Conservation (phyloP, 2,797 vertebrate genomes). For the Sarcophilus harrisii region DNA sequence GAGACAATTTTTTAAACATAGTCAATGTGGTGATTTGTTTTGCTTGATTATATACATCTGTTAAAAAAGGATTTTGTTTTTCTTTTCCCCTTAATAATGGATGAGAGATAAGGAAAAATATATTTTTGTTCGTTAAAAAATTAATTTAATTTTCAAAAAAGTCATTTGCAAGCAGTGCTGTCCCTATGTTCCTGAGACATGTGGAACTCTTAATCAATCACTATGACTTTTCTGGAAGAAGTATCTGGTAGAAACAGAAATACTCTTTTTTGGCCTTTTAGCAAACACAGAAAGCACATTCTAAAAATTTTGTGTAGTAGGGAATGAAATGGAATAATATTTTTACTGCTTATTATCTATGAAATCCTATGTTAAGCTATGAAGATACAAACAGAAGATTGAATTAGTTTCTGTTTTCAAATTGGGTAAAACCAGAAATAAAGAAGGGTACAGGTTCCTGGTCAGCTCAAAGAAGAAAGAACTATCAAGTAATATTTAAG, state of each 20-base stretch:
- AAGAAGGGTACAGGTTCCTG: neutral
- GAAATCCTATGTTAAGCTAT: neutral
- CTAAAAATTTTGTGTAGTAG: neutral
- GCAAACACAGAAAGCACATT: neutral
- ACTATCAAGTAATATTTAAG: neutral
- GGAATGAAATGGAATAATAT: neutral
- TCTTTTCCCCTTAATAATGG: neutral
- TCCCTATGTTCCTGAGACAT: neutral
- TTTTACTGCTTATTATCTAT: neutral
- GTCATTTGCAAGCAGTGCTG: neutral
- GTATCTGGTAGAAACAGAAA: neutral
- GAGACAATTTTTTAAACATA: neutral
- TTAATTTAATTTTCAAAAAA: slow-evolving; percentile 28
- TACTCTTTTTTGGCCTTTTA: neutral
- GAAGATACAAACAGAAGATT: neutral
- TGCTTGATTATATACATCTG: neutral
- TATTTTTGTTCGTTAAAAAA: neutral
- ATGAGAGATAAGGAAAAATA: neutral
- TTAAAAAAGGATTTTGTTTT: neutral
- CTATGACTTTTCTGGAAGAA: neutral
- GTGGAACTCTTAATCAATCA: neutral
- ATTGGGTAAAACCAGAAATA: neutral
- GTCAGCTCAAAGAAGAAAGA: neutral
- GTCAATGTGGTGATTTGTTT: neutral
- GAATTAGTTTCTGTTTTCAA: neutral